Conservation (phyloP, 2,888 invertebrate genomes). For the Diplolepis rosae region DNA sequence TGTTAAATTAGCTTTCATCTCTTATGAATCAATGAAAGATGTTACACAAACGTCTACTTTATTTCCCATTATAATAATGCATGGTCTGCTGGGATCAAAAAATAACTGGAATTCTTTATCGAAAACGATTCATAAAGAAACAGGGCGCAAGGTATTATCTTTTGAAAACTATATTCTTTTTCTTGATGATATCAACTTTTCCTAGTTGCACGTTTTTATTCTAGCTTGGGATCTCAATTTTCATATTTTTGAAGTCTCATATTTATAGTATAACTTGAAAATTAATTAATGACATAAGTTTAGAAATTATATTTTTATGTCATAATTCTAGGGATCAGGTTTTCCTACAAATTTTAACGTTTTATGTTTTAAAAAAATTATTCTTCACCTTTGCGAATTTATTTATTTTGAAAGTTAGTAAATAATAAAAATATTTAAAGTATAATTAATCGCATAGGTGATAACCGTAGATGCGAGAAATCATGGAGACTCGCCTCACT, state of each 20-base stretch:
- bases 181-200: not conserved
- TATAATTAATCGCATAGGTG: conserved; percentile 73
- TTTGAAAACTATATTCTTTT: not conserved
- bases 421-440: conserved; percentile 27
- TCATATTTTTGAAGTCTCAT: too few relatives aligned
- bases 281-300: too few relatives aligned
- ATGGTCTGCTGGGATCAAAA: conserved; percentile 91
- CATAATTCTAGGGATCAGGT: too few relatives aligned
- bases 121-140: conserved; percentile 80
- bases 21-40: conserved; percentile 77
- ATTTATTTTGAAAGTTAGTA: conserved; percentile 15
- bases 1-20: conserved; percentile 81
- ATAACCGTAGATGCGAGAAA: conserved; percentile 92
- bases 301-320: too few relatives aligned
- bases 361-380: too few relatives aligned
- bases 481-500: conserved; percentile 95
- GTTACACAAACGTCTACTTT: conserved; percentile 68
- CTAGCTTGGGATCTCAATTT: too few relatives aligned
- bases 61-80: conserved; percentile 86
- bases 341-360: too few relatives aligned
- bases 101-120: conserved; percentile 90
- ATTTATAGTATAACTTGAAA: too few relatives aligned
- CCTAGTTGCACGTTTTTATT: not conserved
- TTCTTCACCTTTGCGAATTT: too few relatives aligned
- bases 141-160: conserved; percentile 77